Conservation (phyloP, 2,888 invertebrate species). For the Xylocampa areola region DNA sequence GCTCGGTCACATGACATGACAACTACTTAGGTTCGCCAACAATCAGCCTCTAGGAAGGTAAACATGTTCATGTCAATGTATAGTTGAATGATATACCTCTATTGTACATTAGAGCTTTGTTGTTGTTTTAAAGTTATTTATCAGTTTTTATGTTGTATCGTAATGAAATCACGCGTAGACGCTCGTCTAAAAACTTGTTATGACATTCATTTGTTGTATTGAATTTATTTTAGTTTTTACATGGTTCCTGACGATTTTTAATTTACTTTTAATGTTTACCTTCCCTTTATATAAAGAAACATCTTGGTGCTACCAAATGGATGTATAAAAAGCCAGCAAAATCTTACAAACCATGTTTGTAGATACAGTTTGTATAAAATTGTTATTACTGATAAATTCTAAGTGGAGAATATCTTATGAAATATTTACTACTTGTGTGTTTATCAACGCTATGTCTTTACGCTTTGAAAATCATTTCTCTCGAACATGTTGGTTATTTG, state of each 20-base stretch:
- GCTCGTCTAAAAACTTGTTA: constrained; percentile 65
- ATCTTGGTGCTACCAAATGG: constrained; percentile 63
- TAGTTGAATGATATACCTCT: constrained; percentile 66
- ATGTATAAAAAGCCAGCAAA: constrained; percentile 45
- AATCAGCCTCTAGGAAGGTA: constrained; percentile 44
- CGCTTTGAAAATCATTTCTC: constrained; percentile 42
- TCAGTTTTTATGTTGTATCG: constrained; percentile 66
- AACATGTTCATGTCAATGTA: constrained; percentile 55
- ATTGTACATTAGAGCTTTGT: constrained; percentile 75
- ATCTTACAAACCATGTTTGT: constrained; percentile 44
- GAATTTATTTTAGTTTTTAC: constrained; percentile 66
- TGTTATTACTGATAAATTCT: constrained; percentile 60
- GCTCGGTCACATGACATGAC: constrained; percentile 34
- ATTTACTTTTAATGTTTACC: constrained; percentile 52
- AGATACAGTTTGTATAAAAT: constrained; percentile 49
- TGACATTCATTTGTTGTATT: constrained; percentile 62
- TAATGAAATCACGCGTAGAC: constrained; percentile 73
- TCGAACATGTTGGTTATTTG: constrained; percentile 54
- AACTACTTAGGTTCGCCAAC: constrained; percentile 16
- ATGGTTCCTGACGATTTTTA: constrained; percentile 57
- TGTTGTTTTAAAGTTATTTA: constrained; percentile 75
- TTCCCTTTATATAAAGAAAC: constrained; percentile 38
- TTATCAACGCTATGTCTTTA: constrained; percentile 46
- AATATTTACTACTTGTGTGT: constrained; percentile 50
- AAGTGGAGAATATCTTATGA: constrained; percentile 49